Conservation (phyloP, 2,888 invertebrate genomes). For the Parasteatoda lunata region DNA sequence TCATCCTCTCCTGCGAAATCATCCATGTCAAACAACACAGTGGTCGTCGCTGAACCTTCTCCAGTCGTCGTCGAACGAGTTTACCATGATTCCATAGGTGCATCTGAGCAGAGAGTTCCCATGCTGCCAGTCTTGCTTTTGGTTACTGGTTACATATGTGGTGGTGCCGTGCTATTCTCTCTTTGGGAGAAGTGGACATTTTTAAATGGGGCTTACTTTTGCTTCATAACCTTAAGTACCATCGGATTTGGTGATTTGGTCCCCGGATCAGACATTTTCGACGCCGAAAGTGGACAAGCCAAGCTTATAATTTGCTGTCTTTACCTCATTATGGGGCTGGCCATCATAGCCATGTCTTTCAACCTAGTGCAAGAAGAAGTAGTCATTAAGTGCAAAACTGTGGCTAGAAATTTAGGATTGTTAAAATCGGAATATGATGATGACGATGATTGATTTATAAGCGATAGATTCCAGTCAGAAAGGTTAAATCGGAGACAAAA, state of each 20-base stretch:
- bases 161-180: conserved; percentile 85
- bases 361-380: conserved; percentile 88
- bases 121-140: conserved; percentile 81
- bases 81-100: conserved; percentile 26
- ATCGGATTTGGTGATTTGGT: conserved; percentile 87
- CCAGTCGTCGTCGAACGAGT: conserved; percentile 54
- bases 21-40: conserved; percentile 4
- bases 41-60: conserved; percentile 32
- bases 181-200: conserved; percentile 88
- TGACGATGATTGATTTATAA: conserved; percentile 31
- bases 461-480: no score
- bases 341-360: conserved; percentile 88
- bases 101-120: conserved; percentile 77
- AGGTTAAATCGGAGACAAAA: no score
- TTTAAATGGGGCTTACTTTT: conserved; percentile 87
- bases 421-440: conserved; percentile 64
- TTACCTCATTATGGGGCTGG: conserved; percentile 85
- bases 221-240: conserved; percentile 88
- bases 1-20: conserved; percentile 53
- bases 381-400: conserved; percentile 66
- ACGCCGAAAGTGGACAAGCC: conserved; percentile 78
- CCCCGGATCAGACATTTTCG: conserved; percentile 77
- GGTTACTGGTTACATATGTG: conserved; percentile 83
- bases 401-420: conserved; percentile 68
- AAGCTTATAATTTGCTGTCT: conserved; percentile 87